These are phyloP conservation scores for Didymodactylos carnosus DNA, from an alignment of 2,888 invertebrate genomes.

Conservation along the genomic window DNA sequence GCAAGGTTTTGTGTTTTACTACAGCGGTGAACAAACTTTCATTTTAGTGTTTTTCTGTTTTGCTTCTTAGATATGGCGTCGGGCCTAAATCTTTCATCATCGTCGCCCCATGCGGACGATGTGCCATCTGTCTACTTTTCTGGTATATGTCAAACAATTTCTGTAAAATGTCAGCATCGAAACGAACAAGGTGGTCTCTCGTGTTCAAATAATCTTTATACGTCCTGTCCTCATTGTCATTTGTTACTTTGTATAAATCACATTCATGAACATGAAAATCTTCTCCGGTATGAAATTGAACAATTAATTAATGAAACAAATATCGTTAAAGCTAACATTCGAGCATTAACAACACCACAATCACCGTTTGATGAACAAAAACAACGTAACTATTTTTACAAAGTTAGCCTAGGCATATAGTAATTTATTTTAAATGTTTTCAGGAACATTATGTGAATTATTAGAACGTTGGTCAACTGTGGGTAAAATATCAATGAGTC, in stretches of 20 bases:
- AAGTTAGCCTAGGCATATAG: too few species aligned
- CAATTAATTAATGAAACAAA: not conserved
- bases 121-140: not conserved
- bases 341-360: not conserved
- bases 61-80: too few species aligned
- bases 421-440: too few species aligned
- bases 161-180: not conserved
- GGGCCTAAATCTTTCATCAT: not conserved
- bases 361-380: too few species aligned
- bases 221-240: not conserved
- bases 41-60: too few species aligned
- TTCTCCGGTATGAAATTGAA: not conserved
- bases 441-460: not conserved
- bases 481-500: not conserved
- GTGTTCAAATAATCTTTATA: not conserved
- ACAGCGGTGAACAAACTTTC: too few species aligned
- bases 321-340: not conserved
- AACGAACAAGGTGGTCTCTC: not conserved
- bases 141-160: not conserved
- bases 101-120: not conserved
- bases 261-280: conserved; percentile 1
- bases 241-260: not conserved
- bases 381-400: too few species aligned
- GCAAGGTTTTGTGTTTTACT: too few species aligned
- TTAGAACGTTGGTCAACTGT: not conserved